Evolutionary conservation across 2,797 vertebrate species (phyloP).

Genomic region (Takifugu rubripes): DNA sequence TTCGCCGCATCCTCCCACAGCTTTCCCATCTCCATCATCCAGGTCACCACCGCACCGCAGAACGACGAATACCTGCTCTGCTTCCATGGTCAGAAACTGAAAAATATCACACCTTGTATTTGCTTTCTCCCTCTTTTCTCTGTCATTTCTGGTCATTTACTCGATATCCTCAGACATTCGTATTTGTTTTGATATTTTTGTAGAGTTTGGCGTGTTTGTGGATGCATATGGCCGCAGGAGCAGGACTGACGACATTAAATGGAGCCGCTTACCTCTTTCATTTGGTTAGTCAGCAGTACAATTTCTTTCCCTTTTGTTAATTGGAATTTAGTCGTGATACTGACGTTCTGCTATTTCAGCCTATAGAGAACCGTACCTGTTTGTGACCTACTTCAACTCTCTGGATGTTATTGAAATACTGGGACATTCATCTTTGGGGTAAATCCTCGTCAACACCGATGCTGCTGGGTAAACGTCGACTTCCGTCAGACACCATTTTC

Average conservation of each 20-base stretch:
- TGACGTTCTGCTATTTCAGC: constrained; percentile 71
- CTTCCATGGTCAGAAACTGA: constrained; percentile 85
- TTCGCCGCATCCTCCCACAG: constrained; percentile 95
- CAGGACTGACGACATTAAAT: constrained; percentile 94
- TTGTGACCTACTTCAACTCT: constrained; percentile 99
- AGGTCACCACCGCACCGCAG: constrained; percentile 89
- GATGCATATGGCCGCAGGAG: constrained; percentile 94
- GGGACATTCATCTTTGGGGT: constrained; percentile 91
- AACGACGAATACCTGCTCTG: constrained; percentile 96
- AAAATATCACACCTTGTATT: constrained; percentile 1
- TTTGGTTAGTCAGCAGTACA: constrained; percentile 79
- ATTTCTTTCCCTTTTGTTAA: background rate
- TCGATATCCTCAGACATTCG: no score
- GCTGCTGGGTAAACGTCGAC: background rate
- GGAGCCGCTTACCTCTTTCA: constrained; percentile 94
- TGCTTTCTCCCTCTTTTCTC: background rate
- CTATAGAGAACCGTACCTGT: constrained; percentile 95
- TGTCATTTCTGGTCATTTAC: background rate
- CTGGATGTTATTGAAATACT: constrained; percentile 97
- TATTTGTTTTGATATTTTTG: background rate
- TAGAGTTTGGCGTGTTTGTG: constrained; percentile 98
- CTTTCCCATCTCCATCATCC: constrained; percentile 97
- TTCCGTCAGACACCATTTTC: background rate
- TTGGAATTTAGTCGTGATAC: background rate
- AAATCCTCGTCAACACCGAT: constrained; percentile 35